These are phyloP conservation scores for Sminthurinus aureus DNA, from an alignment of 2,888 invertebrate species.

Conservation along the genomic window DNA sequence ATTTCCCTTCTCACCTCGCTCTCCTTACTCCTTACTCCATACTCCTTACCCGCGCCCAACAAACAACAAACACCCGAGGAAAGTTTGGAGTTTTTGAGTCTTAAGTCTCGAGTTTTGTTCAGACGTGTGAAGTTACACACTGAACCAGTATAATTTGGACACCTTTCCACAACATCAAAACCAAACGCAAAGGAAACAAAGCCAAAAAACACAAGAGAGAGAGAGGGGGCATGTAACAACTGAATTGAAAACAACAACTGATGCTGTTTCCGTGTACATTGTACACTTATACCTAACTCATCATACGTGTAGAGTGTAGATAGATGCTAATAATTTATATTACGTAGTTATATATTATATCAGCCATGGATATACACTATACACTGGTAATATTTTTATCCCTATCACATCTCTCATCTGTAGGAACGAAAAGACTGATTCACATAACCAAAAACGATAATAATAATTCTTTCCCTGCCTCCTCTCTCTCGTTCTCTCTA, in stretches of 20 bases:
- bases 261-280: neutral
- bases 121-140: conserved; percentile 36
- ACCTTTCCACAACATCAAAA: neutral
- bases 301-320: too few relatives aligned
- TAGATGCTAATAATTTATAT: too few relatives aligned
- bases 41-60: too few relatives aligned
- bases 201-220: neutral
- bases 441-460: neutral
- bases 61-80: neutral
- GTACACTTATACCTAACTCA: neutral
- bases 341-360: too few relatives aligned
- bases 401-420: neutral
- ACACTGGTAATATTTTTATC: neutral
- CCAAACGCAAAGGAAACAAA: too few relatives aligned
- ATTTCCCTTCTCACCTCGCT: neutral
- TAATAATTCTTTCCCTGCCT: neutral
- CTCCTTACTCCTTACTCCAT: too few relatives aligned
- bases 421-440: neutral
- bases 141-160: conserved; percentile 16
- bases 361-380: neutral
- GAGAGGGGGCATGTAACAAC: neutral
- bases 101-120: conserved; percentile 28
- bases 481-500: neutral
- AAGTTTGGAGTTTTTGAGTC: neutral
- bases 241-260: neutral